Percentiles rank a stretch among this genome's conserved stretches.
Evolutionary conservation across 2,888 invertebrate species (phyloP).

Genomic region (Orchesellides sinensis): DNA sequence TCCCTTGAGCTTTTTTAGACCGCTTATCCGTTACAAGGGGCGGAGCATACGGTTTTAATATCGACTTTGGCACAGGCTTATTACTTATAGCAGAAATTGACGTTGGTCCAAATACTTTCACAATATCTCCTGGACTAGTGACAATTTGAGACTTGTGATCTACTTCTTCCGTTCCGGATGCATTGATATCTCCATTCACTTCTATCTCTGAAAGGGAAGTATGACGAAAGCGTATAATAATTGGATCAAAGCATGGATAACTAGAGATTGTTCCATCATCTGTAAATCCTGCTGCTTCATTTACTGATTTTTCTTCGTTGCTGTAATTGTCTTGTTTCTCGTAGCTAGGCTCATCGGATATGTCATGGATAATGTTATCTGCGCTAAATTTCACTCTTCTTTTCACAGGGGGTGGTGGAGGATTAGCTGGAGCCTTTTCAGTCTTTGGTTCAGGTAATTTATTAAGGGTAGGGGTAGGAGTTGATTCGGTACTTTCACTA

Average conservation of each 20-base stretch:
- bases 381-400: slow-evolving; percentile 60
- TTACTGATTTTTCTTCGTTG: slow-evolving; percentile 36
- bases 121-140: slow-evolving; percentile 65
- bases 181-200: slow-evolving; percentile 25
- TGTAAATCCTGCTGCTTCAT: slow-evolving; percentile 36
- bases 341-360: slow-evolving; percentile 48
- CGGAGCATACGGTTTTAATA: slow-evolving; percentile 52
- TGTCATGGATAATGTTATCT: slow-evolving; percentile 65
- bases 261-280: slow-evolving; percentile 44
- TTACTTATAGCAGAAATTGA: slow-evolving; percentile 56
- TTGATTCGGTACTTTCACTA: too few relatives aligned
- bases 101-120: slow-evolving; percentile 65
- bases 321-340: slow-evolving; percentile 41
- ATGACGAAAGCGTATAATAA: slow-evolving; percentile 67
- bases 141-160: slow-evolving; percentile 54
- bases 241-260: slow-evolving; percentile 65
- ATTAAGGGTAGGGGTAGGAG: background rate
- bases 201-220: slow-evolving; percentile 23
- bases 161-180: slow-evolving; percentile 52
- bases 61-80: slow-evolving; percentile 60
- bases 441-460: background rate
- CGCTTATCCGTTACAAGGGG: slow-evolving; percentile 40
- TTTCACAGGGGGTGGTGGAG: background rate
- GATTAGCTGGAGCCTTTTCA: slow-evolving; percentile 15
- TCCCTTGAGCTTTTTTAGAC: slow-evolving; percentile 39